A percentile compares a stretch with the other conserved stretches of the same genome.
Evolutionary conservation across 1,140 invertebrate species (phyloP).

Genomic region (Luehdorfia chinensis): DNA sequence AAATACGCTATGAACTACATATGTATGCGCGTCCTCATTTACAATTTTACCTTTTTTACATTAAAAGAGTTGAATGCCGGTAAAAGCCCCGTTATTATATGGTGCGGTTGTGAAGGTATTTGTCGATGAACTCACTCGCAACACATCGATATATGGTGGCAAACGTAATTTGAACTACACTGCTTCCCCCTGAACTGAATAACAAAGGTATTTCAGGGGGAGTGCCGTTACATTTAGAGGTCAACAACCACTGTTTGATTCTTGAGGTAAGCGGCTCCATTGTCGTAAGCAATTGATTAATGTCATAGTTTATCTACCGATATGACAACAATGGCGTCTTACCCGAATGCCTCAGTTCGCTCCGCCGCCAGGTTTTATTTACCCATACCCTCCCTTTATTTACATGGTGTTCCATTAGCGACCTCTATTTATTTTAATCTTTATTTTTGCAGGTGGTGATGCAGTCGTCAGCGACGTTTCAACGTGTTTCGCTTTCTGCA

Average conservation of each 20-base stretch:
- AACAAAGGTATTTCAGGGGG: background rate
- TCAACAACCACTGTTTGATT: conserved; percentile 33
- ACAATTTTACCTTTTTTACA: no score
- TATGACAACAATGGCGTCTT: conserved; percentile 73
- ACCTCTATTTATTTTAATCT: conserved; percentile 21
- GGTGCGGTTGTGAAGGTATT: conserved; percentile 28
- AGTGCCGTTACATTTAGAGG: conserved; percentile 20
- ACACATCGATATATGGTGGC: conserved; percentile 34
- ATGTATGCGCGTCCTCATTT: no score
- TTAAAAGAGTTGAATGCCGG: conserved; percentile 39
- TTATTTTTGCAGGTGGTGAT: conserved; percentile 24
- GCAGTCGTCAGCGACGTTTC: conserved; percentile 18
- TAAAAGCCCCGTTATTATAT: conserved; percentile 55
- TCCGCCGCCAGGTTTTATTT: conserved; percentile 64
- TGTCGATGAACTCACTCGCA: conserved; percentile 56
- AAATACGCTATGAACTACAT: no score
- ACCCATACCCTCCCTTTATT: conserved; percentile 49
- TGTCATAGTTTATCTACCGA: conserved; percentile 72
- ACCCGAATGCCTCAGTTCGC: conserved; percentile 66
- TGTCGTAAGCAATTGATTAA: conserved; percentile 68
- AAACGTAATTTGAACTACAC: conserved; percentile 32
- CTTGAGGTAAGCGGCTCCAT: conserved; percentile 63
- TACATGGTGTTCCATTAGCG: conserved; percentile 46
- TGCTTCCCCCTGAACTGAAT: conserved; percentile 9
- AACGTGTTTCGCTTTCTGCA: background rate